Conservation (phyloP, 2,113 vertebrate species). For the Prochilodus magdalenae region DNA sequence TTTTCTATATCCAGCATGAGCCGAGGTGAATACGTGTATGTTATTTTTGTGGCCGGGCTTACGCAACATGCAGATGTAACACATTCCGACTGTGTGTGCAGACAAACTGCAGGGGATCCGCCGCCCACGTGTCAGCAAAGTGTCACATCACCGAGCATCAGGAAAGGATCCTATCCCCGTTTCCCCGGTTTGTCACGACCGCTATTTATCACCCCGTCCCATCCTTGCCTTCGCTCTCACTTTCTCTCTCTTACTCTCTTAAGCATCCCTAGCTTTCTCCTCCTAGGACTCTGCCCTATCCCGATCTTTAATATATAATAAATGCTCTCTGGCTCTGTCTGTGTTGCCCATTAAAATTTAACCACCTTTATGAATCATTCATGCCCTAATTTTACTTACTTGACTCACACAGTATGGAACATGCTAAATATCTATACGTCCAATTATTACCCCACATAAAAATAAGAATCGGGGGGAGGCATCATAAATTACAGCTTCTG, state of each 20-base stretch:
- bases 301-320: conserved; percentile 66
- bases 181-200: conserved; percentile 31
- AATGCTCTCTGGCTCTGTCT: conserved; percentile 41
- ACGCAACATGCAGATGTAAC: conserved; percentile 18
- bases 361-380: conserved; percentile 69
- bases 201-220: conserved; percentile 42
- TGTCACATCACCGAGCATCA: conserved; percentile 41
- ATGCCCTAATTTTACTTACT: conserved; percentile 69
- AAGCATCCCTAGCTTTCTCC: neutral
- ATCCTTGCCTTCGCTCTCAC: conserved; percentile 7
- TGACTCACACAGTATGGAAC: conserved; percentile 66
- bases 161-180: conserved; percentile 35
- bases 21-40: neutral
- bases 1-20: neutral
- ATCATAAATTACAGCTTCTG: neutral
- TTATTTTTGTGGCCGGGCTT: conserved; percentile 5
- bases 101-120: conserved; percentile 32
- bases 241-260: conserved; percentile 8
- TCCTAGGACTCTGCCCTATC: conserved; percentile 20
- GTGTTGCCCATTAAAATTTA: conserved; percentile 66
- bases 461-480: conserved; percentile 32
- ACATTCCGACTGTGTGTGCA: conserved; percentile 23
- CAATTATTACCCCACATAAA: conserved; percentile 61
- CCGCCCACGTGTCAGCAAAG: conserved; percentile 38
- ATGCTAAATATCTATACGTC: conserved; percentile 62